These are phyloP conservation scores for Eupithecia exiguata DNA, from an alignment of 2,888 invertebrate species.

Conservation along the genomic window DNA sequence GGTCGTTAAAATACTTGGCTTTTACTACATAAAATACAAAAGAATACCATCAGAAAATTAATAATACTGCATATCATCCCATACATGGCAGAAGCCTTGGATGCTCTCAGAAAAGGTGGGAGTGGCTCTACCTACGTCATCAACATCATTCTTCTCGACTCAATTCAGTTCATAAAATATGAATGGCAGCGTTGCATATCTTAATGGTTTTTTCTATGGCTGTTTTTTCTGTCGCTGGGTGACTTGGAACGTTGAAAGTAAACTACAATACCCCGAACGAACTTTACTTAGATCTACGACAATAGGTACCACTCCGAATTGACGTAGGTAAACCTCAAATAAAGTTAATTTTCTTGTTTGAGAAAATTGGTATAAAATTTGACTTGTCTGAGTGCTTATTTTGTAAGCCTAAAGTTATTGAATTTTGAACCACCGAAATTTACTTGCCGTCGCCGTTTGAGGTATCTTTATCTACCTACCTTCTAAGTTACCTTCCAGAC, in stretches of 20 bases:
- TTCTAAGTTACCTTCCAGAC: too few relatives aligned
- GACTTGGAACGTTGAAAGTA: background rate
- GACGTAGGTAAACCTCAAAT: background rate
- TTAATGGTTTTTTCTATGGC: background rate
- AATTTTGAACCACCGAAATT: too few relatives aligned
- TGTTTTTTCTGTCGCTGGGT: too few relatives aligned
- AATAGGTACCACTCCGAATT: background rate
- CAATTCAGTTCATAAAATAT: background rate
- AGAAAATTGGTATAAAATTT: too few relatives aligned
- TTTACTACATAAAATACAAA: too few relatives aligned
- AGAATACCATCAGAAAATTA: background rate
- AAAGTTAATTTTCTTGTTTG: too few relatives aligned
- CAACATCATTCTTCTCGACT: conserved; percentile 9
- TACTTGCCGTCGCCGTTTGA: background rate
- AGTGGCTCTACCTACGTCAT: conserved; percentile 22
- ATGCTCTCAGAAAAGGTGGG: conserved; percentile 10
- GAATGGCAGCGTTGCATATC: background rate
- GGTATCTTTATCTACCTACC: background rate
- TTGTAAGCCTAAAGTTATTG: too few relatives aligned
- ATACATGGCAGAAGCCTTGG: background rate
- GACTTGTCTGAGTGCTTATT: too few relatives aligned
- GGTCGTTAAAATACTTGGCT: background rate
- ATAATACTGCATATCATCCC: background rate
- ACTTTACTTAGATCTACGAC: too few relatives aligned
- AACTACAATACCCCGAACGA: background rate